A percentile compares a stretch with the other conserved stretches of the same genome.
Conservation (phyloP, 2,888 invertebrate genomes). For the Hydropsyche betteni region DNA sequence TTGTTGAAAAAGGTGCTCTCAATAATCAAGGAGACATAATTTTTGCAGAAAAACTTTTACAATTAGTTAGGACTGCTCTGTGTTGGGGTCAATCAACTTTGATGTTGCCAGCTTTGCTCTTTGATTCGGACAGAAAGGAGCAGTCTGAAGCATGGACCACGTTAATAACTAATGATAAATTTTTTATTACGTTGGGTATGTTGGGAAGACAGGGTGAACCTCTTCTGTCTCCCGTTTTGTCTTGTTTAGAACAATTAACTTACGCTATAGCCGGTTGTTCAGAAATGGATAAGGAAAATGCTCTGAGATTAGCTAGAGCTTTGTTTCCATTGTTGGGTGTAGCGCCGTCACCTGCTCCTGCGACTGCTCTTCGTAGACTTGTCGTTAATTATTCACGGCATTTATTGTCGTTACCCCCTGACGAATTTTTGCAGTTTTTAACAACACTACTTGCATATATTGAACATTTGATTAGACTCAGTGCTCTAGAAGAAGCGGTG, state of each 20-base stretch:
- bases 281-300: conserved; percentile 41
- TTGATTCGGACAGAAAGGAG: conserved; percentile 56
- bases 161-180: conserved; percentile 63
- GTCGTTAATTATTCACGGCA: conserved; percentile 62
- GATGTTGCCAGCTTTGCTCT: conserved; percentile 67
- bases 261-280: conserved; percentile 41
- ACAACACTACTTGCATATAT: conserved; percentile 58
- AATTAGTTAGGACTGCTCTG: conserved; percentile 80
- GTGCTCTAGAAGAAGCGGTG: conserved; percentile 62
- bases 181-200: conserved; percentile 80
- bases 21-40: conserved; percentile 65
- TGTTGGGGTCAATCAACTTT: conserved; percentile 83
- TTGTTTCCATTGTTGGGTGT: conserved; percentile 45
- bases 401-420: conserved; percentile 61
- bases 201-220: conserved; percentile 75
- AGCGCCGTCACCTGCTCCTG: conserved; percentile 44
- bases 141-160: conserved; percentile 65
- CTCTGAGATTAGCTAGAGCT: conserved; percentile 44
- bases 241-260: conserved; percentile 80
- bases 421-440: conserved; percentile 60
- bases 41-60: conserved; percentile 75
- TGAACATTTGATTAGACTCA: conserved; percentile 41
- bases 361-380: conserved; percentile 57
- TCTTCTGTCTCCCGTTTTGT: conserved; percentile 73
- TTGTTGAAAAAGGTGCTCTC: conserved; percentile 61